These are phyloP conservation scores for Merops nubicus DNA, from an alignment of 2,113 vertebrate genomes.

Conservation along the genomic window DNA sequence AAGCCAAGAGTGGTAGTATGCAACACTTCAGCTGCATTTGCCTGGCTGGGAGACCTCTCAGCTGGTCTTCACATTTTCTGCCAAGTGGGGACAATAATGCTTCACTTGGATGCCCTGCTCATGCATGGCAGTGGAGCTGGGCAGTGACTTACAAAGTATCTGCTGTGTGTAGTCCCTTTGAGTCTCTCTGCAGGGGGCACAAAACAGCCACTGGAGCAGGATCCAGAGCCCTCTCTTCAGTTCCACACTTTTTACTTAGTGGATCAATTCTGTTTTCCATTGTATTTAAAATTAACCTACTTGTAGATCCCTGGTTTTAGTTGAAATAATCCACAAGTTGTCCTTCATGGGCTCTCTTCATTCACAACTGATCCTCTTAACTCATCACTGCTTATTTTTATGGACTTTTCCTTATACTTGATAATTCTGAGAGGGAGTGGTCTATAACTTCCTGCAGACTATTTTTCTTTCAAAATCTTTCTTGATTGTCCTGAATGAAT, in stretches of 20 bases:
- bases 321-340: not conserved
- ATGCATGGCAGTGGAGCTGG: fast-evolving
- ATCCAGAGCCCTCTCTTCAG: not conserved
- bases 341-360: not conserved
- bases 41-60: not conserved
- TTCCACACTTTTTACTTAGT: not conserved
- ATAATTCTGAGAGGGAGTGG: not conserved
- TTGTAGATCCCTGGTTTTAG: not conserved
- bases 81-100: not conserved
- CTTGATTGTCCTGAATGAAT: not conserved
- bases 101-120: not conserved
- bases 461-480: not conserved
- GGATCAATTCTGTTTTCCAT: not conserved
- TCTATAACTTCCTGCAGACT: not conserved
- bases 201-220: not conserved
- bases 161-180: not conserved
- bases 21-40: not conserved
- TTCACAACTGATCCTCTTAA: not conserved
- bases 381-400: not conserved
- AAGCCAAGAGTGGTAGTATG: not conserved
- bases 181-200: not conserved
- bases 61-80: not conserved
- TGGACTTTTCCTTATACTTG: not conserved
- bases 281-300: not conserved
- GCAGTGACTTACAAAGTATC: not conserved